Conservation (phyloP, 2,888 invertebrate genomes). For the Lasioglossum marginatum region DNA sequence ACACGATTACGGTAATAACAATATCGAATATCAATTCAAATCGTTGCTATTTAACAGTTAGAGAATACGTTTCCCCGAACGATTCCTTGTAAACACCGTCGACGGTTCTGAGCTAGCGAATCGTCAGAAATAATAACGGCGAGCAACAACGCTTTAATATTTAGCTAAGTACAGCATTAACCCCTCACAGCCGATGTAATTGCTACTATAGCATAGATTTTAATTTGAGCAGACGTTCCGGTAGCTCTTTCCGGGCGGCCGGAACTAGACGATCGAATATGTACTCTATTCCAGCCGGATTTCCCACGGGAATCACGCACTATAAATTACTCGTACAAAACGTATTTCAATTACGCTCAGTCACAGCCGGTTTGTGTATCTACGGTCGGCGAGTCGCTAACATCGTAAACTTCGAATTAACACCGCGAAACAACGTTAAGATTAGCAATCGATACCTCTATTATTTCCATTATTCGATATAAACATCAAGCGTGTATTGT, state of each 20-base stretch:
- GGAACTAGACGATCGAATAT: constrained; percentile 49
- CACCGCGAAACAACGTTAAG: constrained; percentile 11
- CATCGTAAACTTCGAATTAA: constrained; percentile 28
- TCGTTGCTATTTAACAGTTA: neutral
- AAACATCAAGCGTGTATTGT: neutral
- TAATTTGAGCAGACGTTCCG: constrained; percentile 25
- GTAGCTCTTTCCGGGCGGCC: constrained; percentile 24
- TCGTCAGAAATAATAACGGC: constrained; percentile 26
- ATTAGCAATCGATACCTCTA: constrained; percentile 17
- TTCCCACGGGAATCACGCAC: constrained; percentile 62
- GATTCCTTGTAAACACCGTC: neutral
- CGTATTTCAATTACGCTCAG: constrained; percentile 28
- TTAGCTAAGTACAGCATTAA: constrained; percentile 9
- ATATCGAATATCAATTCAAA: neutral
- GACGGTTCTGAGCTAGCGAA: neutral
- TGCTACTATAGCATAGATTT: constrained; percentile 50
- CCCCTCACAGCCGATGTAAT: constrained; percentile 44
- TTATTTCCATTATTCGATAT: neutral
- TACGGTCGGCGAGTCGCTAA: constrained; percentile 2
- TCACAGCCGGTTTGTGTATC: constrained; percentile 43
- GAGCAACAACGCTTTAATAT: constrained; percentile 38
- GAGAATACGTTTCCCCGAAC: neutral
- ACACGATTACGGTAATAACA: constrained; percentile 20
- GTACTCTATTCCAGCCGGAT: constrained; percentile 41
- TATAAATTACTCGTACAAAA: constrained; percentile 32